Base-by-base conservation (phyloP, 1,140 invertebrate genomes). In the Ooceraea biroi region DNA sequence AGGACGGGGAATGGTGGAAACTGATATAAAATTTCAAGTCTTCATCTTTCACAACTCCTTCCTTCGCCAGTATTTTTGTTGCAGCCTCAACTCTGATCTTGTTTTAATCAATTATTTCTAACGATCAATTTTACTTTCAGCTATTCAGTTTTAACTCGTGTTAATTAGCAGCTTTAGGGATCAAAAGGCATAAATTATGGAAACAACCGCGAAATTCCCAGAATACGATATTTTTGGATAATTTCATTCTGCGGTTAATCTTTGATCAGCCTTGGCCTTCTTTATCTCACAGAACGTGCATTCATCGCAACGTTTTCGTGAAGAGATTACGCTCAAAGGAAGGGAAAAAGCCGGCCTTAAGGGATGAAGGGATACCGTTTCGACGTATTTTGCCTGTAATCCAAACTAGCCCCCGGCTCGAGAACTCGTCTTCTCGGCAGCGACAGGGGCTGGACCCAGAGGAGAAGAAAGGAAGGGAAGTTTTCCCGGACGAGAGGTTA, bases 301-400 rank as follows among this genome's bases (percentile, higher is more conserved):
- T 30, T 27, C 25, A 55, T 14, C 14, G 27, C 25, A 7, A 50
- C 30, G 30, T 30, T 57, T 30, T 30, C 48, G 22, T 14, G 52
- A 41, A 17, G 17, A 30, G 25, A 55, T 30, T n/a, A 72, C 22
- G 22, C 48, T 57, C 22, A 55, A 86, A 68, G 46, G 25, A 50
- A 2, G 19, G n/a, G n/a, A n/a, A 22, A 61, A 83, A 78, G n/a
- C 71, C 73, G 58, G 88, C 85, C 85, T 92, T 92, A 91, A 88
- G 69, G 91, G 88, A 92, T 92, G 85, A 92, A 92, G 89, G 88
- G 91, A 92, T 92, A 92, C 87, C 76, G 90, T 89, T 90, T 89
- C 87, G 83, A 89, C 89, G 91, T 92, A 92, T 92, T 93, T 93
- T 92, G 91, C 90, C 90, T 92, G 91, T 93, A 92, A 93, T 93